These are phyloP conservation scores for Brachionus paranguensis DNA, from an alignment of 1,140 invertebrate species.

Conservation along the genomic window DNA sequence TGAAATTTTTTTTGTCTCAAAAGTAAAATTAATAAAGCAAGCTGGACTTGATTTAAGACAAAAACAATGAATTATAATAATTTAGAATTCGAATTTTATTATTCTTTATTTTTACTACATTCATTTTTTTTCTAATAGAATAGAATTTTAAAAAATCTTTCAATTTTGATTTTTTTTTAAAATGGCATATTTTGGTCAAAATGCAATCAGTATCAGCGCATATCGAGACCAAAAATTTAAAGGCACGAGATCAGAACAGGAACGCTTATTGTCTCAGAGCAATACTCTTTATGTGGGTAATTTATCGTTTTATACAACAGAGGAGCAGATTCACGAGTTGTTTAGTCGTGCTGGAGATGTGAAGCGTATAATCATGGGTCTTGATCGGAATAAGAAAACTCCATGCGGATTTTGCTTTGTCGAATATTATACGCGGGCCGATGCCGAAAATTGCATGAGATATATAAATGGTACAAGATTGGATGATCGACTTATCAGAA, in stretches of 20 bases:
- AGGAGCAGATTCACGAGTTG: constrained; percentile 96
- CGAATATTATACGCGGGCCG: constrained; percentile 79
- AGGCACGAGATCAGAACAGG: constrained; percentile 51
- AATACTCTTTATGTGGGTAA: constrained; percentile 93
- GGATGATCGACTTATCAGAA: constrained; percentile 92
- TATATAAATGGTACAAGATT: constrained; percentile 93
- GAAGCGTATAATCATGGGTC: constrained; percentile 89
- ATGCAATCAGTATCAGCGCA: constrained; percentile 21
- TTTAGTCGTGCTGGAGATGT: constrained; percentile 94
- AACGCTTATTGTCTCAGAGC: constrained; percentile 67
- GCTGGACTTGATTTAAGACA: neutral
- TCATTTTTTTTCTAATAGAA: neutral
- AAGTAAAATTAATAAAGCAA: no score
- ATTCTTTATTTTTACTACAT: neutral
- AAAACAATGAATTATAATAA: neutral
- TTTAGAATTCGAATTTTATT: neutral
- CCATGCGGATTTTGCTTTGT: constrained; percentile 99
- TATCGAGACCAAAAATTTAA: constrained; percentile 40
- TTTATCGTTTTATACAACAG: constrained; percentile 94
- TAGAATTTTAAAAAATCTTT: neutral
- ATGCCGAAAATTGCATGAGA: constrained; percentile 88
- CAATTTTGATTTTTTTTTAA: neutral
- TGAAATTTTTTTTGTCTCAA: no score
- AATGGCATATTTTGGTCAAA: constrained; percentile 38
- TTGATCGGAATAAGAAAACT: constrained; percentile 95